A percentile compares a stretch with the other conserved stretches of the same genome.
phyloP scores from a whole-genome alignment of 2,797 vertebrate species.

The Botia almorhae region DNA sequence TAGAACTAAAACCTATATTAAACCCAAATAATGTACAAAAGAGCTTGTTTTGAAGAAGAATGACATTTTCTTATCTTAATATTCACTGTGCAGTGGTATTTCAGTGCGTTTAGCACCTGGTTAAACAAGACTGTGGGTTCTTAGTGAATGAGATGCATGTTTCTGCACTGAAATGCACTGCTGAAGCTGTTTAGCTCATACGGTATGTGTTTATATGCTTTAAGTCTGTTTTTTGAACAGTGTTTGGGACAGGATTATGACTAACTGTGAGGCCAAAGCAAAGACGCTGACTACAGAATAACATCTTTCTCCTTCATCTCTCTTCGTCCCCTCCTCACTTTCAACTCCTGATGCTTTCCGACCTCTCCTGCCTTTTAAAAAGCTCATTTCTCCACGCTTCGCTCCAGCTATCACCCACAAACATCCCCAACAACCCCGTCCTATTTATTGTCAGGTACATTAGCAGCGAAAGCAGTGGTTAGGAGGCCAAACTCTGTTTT shows the following conservation, averaged over 20 bases:
- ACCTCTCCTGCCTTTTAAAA: slow-evolving; percentile 76
- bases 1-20: too few relatives aligned
- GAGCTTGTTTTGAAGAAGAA: too few relatives aligned
- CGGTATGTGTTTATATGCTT: background rate
- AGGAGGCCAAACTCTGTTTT: slow-evolving; percentile 90
- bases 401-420: slow-evolving; percentile 92
- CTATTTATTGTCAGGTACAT: slow-evolving; percentile 98
- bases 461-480: slow-evolving; percentile 98
- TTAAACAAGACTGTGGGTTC: background rate
- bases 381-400: slow-evolving; percentile 91
- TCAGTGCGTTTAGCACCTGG: background rate
- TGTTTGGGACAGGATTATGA: slow-evolving; percentile 11
- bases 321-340: slow-evolving; percentile 41
- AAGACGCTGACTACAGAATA: slow-evolving; percentile 14
- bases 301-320: slow-evolving; percentile 56
- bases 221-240: background rate
- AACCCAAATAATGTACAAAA: too few relatives aligned
- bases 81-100: background rate
- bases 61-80: too few relatives aligned
- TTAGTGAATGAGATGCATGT: background rate
- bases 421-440: slow-evolving; percentile 83
- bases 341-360: slow-evolving; percentile 70
- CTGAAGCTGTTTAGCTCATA: background rate
- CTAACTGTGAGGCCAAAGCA: slow-evolving; percentile 1
- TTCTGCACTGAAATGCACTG: background rate